These are phyloP conservation scores for Drosophila yakuba DNA, from an alignment of 1,140 invertebrate species.

Conservation along the genomic window DNA sequence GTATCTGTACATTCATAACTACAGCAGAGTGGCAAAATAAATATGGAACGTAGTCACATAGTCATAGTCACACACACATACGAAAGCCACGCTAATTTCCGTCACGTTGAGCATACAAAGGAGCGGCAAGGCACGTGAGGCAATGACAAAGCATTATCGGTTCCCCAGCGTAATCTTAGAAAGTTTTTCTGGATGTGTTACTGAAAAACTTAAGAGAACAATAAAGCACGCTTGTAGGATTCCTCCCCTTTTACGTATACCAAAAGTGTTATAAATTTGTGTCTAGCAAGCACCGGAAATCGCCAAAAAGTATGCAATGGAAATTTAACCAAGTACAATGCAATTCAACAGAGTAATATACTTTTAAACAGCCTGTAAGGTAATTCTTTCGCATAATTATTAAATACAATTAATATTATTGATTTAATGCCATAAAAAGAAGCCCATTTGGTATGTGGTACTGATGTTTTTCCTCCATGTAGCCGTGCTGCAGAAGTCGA, in stretches of 20 bases:
- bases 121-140: conserved; percentile 65
- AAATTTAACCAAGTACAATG: too few species aligned
- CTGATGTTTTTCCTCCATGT: background rate
- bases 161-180: background rate
- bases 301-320: too few species aligned
- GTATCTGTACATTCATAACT: conserved; percentile 75
- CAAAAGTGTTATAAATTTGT: too few species aligned
- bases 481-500: conserved; percentile 15
- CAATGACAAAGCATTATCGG: background rate
- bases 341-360: background rate
- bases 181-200: background rate
- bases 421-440: background rate
- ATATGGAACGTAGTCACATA: conserved; percentile 53
- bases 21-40: conserved; percentile 75
- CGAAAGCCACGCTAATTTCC: conserved; percentile 76
- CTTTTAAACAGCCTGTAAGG: background rate
- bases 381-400: background rate
- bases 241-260: too few species aligned
- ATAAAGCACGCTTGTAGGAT: background rate
- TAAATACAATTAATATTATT: background rate
- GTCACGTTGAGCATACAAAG: conserved; percentile 82
- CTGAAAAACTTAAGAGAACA: background rate
- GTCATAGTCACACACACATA: conserved; percentile 1
- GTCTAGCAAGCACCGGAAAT: too few species aligned
- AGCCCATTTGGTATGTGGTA: background rate